These are phyloP conservation scores for Diglossa brunneiventris DNA, from an alignment of 2,113 vertebrate genomes.

Conservation along the genomic window DNA sequence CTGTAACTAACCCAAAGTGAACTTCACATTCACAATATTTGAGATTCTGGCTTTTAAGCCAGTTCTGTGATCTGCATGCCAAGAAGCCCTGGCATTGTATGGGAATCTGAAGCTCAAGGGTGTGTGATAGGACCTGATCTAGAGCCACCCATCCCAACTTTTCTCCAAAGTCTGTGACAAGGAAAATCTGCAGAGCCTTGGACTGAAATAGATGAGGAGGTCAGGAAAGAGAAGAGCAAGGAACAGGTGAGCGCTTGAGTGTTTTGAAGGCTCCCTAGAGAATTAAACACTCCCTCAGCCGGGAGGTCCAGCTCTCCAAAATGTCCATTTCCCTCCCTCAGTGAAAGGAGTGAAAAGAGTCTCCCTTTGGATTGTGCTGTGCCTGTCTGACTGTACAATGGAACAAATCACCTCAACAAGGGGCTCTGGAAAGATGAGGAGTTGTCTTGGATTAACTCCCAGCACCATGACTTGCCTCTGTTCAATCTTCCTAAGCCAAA, in stretches of 20 bases:
- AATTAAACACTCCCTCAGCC: not conserved
- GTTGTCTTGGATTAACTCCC: not conserved
- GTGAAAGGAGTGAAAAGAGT: not conserved
- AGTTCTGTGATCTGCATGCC: not conserved
- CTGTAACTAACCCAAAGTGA: not conserved
- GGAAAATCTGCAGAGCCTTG: not conserved
- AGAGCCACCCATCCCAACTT: not conserved
- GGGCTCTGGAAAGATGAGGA: not conserved
- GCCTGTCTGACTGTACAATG: not conserved
- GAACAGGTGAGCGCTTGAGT: not conserved
- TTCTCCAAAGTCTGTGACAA: not conserved
- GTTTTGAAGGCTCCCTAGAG: not conserved
- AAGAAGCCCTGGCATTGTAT: not conserved
- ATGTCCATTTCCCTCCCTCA: not conserved
- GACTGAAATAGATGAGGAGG: not conserved
- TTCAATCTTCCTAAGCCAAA: not conserved
- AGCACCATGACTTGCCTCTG: fast-evolving
- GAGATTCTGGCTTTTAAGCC: not conserved
- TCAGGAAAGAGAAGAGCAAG: not conserved
- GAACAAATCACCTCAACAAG: not conserved
- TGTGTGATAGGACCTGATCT: not conserved
- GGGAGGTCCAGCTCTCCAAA: not conserved
- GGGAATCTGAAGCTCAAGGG: not conserved
- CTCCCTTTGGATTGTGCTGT: not conserved
- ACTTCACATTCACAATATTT: not conserved